phyloP scores from a whole-genome alignment of 2,888 invertebrate species.

The Bellardia bayeri region DNA sequence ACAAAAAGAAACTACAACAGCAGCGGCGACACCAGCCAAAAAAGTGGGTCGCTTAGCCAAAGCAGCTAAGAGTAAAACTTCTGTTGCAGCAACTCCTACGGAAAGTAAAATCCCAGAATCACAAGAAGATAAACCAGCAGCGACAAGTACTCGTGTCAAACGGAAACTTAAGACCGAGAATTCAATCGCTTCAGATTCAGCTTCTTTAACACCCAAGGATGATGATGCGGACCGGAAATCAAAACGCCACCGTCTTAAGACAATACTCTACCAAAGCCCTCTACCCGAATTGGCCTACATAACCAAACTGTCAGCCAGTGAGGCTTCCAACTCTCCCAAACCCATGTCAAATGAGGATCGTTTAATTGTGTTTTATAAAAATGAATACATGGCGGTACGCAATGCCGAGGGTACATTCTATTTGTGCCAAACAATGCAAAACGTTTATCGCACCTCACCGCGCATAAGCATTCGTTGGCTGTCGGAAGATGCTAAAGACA shows the following conservation, averaged over 20 bases:
- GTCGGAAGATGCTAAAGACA: constrained; percentile 86
- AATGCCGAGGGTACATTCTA: constrained; percentile 95
- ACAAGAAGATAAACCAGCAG: constrained; percentile 66
- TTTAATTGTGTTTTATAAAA: constrained; percentile 94
- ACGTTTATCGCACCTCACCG: constrained; percentile 93
- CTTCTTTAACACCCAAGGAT: constrained; percentile 70
- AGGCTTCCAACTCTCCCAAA: constrained; percentile 86
- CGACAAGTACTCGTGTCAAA: constrained; percentile 59
- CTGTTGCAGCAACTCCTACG: constrained; percentile 19
- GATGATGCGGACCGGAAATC: constrained; percentile 77
- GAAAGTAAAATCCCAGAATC: constrained; percentile 60
- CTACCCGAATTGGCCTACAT: constrained; percentile 91
- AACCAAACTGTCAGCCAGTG: constrained; percentile 89
- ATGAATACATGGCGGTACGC: constrained; percentile 95
- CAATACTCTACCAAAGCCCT: constrained; percentile 92
- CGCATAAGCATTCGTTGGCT: constrained; percentile 96
- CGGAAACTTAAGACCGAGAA: constrained; percentile 69
- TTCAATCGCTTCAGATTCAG: constrained; percentile 25
- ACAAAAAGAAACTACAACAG: constrained; percentile 37
- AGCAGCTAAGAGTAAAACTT: constrained; percentile 50
- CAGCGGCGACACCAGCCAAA: constrained; percentile 29
- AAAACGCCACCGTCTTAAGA: constrained; percentile 80
- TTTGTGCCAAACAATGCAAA: constrained; percentile 95
- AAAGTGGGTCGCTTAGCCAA: constrained; percentile 58
- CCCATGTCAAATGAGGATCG: constrained; percentile 88